These are phyloP conservation scores for Mastacembelus armatus DNA, from an alignment of 2,797 vertebrate species.

Conservation along the genomic window DNA sequence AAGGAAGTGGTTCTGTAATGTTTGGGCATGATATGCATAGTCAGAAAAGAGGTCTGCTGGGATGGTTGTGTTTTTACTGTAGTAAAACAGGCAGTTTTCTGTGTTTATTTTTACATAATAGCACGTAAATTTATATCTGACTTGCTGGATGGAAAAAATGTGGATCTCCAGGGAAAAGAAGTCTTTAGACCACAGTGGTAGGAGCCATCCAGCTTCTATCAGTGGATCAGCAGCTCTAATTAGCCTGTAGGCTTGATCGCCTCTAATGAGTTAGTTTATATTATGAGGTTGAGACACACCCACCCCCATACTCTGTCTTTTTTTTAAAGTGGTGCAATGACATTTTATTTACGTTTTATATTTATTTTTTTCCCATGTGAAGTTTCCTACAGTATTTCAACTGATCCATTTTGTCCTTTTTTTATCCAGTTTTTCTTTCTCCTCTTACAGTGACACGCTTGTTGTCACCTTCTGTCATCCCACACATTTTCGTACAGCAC, in stretches of 20 bases:
- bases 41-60: background rate
- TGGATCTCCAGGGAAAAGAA: background rate
- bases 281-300: background rate
- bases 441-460: background rate
- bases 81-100: conserved; percentile 1
- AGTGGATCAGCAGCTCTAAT: conserved; percentile 28
- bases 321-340: too few species aligned
- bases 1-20: background rate
- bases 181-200: background rate
- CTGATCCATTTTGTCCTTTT: background rate
- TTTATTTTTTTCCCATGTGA: background rate
- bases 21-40: background rate
- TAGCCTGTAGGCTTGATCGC: background rate
- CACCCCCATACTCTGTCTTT: too few species aligned
- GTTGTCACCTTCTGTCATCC: background rate
- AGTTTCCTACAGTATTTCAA: background rate
- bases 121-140: background rate
- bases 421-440: background rate
- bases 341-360: background rate
- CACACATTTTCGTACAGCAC: accelerated
- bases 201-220: conserved; percentile 16
- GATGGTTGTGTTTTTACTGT: conserved; percentile 1
- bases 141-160: conserved; percentile 1
- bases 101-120: conserved; percentile 23
- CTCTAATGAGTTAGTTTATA: conserved; percentile 13